phyloP scores from a whole-genome alignment of 2,797 vertebrate genomes.

The Lepus townsendii region DNA sequence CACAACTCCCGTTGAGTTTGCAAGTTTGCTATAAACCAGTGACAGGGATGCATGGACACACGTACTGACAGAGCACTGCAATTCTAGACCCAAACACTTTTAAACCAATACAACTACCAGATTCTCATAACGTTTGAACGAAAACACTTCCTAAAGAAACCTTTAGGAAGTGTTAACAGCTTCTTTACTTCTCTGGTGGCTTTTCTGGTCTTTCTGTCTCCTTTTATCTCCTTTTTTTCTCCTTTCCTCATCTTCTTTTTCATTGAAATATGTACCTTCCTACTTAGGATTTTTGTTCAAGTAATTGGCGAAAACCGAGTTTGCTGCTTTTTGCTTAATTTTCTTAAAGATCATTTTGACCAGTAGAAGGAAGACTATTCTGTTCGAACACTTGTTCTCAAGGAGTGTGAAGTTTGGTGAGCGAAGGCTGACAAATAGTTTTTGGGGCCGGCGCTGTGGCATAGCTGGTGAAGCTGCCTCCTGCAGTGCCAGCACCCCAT shows the following conservation, averaged over 20 bases:
- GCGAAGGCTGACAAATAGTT: neutral
- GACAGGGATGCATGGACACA: slow-evolving; percentile 69
- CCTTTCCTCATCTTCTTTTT: neutral
- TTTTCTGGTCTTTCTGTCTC: neutral
- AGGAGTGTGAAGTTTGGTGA: neutral
- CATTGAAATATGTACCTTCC: neutral
- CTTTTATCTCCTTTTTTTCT: neutral
- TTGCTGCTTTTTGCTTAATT: neutral
- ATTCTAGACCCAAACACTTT: neutral
- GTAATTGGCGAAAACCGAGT: neutral
- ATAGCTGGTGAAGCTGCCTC: too few species aligned
- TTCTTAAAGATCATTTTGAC: slow-evolving; percentile 22
- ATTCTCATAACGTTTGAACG: neutral
- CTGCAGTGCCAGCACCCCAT: too few species aligned
- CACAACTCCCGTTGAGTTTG: slow-evolving; percentile 76
- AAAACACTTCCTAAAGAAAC: neutral
- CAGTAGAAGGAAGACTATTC: neutral
- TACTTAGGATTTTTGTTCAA: neutral
- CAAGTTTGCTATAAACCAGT: slow-evolving; percentile 76
- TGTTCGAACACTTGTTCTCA: neutral
- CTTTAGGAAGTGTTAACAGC: neutral
- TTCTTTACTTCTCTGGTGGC: neutral
- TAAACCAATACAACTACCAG: neutral
- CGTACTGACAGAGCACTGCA: neutral
- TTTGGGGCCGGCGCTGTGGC: too few species aligned